These are phyloP conservation scores for Diachasmimorpha longicaudata DNA, from an alignment of 1,140 invertebrate genomes.

Conservation along the genomic window DNA sequence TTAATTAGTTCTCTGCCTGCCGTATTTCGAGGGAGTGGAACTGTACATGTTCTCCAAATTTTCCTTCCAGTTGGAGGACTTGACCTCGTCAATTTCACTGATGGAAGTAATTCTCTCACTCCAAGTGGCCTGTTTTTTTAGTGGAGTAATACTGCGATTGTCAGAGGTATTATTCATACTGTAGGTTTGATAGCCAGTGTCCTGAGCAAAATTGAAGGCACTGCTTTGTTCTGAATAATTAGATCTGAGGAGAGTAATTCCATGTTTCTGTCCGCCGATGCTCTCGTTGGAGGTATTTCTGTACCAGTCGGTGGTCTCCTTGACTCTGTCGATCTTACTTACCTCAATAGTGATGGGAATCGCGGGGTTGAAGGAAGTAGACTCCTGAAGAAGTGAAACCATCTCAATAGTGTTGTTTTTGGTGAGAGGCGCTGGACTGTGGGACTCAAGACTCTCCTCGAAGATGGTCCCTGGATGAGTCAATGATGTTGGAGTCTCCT, in stretches of 20 bases:
- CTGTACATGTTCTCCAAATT: conserved; percentile 51
- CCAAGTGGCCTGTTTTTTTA: conserved; percentile 38
- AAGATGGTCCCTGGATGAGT: not conserved
- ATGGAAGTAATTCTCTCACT: conserved; percentile 33
- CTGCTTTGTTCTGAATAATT: conserved; percentile 38
- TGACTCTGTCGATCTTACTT: conserved; percentile 29
- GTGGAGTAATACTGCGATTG: conserved; percentile 35
- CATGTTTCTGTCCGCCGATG: conserved; percentile 37
- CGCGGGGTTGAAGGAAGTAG: conserved; percentile 19
- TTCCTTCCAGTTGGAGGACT: conserved; percentile 46
- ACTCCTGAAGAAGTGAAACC: conserved; percentile 17
- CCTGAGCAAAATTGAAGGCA: conserved; percentile 45
- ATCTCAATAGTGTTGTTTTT: conserved; percentile 26
- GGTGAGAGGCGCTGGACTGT: not conserved
- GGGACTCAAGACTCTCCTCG: not conserved
- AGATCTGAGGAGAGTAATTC: conserved; percentile 38
- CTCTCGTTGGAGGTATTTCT: conserved; percentile 40
- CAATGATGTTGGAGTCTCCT: not conserved
- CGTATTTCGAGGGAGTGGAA: conserved; percentile 53
- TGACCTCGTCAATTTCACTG: conserved; percentile 39
- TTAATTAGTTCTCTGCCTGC: not conserved
- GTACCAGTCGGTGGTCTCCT: conserved; percentile 32
- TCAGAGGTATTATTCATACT: conserved; percentile 48
- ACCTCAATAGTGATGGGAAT: not conserved
- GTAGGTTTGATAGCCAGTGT: conserved; percentile 57